Percentiles rank a stretch among this genome's conserved stretches.
phyloP scores from a whole-genome alignment of 2,113 vertebrate species.

The Phylloscopus trochiloides region DNA sequence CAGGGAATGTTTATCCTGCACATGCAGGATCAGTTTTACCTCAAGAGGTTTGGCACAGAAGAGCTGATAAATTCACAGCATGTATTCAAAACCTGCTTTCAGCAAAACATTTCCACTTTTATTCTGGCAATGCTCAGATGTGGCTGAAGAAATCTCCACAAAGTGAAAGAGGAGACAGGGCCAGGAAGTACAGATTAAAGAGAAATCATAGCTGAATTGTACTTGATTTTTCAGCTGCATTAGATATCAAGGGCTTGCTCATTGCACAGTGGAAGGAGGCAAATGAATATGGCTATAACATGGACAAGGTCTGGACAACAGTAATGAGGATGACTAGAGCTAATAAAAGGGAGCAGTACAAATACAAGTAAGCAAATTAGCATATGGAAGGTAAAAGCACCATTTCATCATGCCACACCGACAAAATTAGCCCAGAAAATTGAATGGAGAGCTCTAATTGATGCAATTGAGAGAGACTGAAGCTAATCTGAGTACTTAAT shows the following conservation, averaged over 20 bases:
- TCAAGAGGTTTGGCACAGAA: not conserved
- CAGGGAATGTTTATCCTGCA: not conserved
- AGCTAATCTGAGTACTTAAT: not conserved
- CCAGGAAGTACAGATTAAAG: not conserved
- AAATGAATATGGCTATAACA: not conserved
- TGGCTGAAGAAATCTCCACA: not conserved
- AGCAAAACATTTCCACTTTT: slow-evolving; percentile 34
- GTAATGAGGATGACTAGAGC: not conserved
- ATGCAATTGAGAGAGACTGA: not conserved
- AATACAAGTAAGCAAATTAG: not conserved
- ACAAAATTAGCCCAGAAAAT: slow-evolving; percentile 12
- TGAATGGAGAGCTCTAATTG: slow-evolving; percentile 3
- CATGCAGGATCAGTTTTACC: not conserved
- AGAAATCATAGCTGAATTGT: not conserved
- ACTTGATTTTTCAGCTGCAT: not conserved
- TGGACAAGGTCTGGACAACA: not conserved
- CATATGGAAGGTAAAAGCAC: not conserved
- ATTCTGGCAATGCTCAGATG: not conserved
- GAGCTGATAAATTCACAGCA: slow-evolving; percentile 30
- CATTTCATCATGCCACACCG: not conserved
- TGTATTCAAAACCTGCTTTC: not conserved
- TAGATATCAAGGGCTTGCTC: not conserved
- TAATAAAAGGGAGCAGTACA: not conserved
- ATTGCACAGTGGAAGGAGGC: not conserved
- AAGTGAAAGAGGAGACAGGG: not conserved